These are phyloP conservation scores for Emydocephalus ijimae DNA, from an alignment of 2,113 vertebrate species.

Conservation along the genomic window DNA sequence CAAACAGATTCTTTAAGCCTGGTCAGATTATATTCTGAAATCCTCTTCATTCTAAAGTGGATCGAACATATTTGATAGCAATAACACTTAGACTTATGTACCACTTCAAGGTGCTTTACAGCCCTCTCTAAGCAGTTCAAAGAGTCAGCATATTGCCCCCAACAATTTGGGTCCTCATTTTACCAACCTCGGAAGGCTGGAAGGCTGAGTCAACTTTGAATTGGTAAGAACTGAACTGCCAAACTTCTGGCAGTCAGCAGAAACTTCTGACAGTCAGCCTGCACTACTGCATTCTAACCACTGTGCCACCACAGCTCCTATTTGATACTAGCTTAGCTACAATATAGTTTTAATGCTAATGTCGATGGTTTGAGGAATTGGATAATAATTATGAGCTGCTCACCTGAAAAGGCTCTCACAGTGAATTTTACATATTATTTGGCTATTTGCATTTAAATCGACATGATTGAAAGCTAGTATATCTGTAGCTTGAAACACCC, in stretches of 20 bases:
- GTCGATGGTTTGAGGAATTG: neutral
- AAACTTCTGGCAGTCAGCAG: neutral
- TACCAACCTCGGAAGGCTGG: neutral
- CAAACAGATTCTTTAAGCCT: neutral
- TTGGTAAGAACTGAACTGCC: neutral
- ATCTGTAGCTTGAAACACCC: neutral
- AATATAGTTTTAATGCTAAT: neutral
- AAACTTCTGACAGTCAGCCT: neutral
- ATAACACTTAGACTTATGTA: neutral
- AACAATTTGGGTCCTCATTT: neutral
- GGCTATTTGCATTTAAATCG: neutral
- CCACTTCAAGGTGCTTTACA: neutral
- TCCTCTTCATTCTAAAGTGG: neutral
- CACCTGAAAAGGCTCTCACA: neutral
- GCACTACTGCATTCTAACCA: neutral
- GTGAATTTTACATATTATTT: neutral
- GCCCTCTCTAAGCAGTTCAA: neutral
- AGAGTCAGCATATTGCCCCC: neutral
- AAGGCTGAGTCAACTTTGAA: neutral
- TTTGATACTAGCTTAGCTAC: neutral
- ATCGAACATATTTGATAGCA: neutral
- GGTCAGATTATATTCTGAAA: neutral
- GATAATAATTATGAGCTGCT: neutral
- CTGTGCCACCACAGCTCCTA: neutral
- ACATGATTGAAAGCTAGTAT: neutral